These are phyloP conservation scores for Cremastinae sp. DNA, from an alignment of 2,888 invertebrate genomes.

Conservation along the genomic window DNA sequence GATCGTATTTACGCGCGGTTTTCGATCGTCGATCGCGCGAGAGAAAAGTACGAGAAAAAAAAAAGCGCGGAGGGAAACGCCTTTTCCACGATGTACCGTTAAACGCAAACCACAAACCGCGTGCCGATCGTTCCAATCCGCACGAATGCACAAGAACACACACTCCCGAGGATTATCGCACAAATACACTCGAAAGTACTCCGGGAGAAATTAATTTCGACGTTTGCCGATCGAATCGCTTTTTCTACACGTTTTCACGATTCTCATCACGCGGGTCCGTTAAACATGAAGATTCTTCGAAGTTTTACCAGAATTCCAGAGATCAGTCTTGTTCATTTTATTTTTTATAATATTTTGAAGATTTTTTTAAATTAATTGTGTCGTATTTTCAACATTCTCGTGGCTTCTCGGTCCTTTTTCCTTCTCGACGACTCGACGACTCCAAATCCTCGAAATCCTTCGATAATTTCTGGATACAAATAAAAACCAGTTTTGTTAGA, in stretches of 20 bases:
- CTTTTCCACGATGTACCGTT: conserved; percentile 61
- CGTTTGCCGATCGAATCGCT: conserved; percentile 5
- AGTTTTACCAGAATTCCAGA: not conserved
- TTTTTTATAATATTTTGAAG: not conserved
- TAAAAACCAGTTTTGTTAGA: conserved; percentile 48
- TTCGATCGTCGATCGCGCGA: conserved; percentile 29
- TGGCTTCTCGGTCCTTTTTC: too few species aligned
- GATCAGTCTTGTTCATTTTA: not conserved
- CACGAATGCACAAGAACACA: conserved; percentile 27
- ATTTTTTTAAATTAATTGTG: conserved; percentile 1
- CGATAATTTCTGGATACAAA: conserved; percentile 39
- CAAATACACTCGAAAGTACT: not conserved
- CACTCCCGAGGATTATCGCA: conserved; percentile 10
- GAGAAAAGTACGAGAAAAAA: conserved; percentile 12
- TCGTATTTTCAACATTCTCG: too few species aligned
- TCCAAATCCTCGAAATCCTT: conserved; percentile 18
- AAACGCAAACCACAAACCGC: conserved; percentile 63
- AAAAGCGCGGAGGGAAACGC: conserved; percentile 43
- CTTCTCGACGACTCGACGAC: conserved; percentile 15
- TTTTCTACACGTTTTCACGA: conserved; percentile 2
- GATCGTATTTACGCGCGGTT: conserved; percentile 50
- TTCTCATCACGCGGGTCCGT: not conserved
- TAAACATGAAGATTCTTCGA: conserved; percentile 16
- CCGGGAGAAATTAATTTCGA: conserved; percentile 9
- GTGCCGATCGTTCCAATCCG: conserved; percentile 57